Percentiles rank a stretch among this genome's conserved stretches.
Evolutionary conservation across 1,140 invertebrate genomes (phyloP).

Genomic region (Bombus ignitus): DNA sequence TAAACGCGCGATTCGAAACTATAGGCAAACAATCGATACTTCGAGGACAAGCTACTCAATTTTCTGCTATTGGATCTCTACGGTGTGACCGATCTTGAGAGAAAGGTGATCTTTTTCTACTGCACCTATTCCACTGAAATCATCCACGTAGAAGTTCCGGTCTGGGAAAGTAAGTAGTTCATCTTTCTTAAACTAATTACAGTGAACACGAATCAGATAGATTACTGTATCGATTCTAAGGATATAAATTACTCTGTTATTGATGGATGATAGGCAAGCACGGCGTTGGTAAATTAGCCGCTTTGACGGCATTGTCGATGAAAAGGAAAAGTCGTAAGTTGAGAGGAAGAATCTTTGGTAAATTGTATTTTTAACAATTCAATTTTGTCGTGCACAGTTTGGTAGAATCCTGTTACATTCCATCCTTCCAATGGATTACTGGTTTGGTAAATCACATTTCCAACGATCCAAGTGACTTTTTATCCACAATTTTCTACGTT

Average conservation of each 20-base stretch:
- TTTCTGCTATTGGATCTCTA: constrained; percentile 77
- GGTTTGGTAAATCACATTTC: too few species aligned
- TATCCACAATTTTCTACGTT: background rate
- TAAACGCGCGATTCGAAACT: constrained; percentile 1
- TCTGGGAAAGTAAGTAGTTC: constrained; percentile 82
- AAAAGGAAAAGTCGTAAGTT: constrained; percentile 74
- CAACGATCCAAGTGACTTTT: background rate
- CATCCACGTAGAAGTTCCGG: constrained; percentile 83
- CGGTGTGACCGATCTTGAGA: constrained; percentile 78
- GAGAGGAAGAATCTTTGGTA: constrained; percentile 75
- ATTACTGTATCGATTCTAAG: background rate
- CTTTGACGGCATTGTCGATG: constrained; percentile 68
- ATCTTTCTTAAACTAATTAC: background rate
- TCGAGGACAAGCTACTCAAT: constrained; percentile 75
- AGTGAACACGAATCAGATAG: background rate
- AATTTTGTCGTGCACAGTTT: background rate
- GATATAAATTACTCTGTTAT: background rate
- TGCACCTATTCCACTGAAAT: constrained; percentile 83
- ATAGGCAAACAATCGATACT: constrained; percentile 75
- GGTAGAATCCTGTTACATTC: background rate
- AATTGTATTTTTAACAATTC: constrained; percentile 27
- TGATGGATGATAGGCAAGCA: constrained; percentile 55
- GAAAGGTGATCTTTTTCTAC: constrained; percentile 83
- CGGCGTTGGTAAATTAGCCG: constrained; percentile 69
- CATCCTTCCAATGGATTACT: background rate